Evolutionary conservation across 2,797 vertebrate species (phyloP), one percentile per base, ranked within the genome.

Genomic region (Coregonus sp.): DNA sequence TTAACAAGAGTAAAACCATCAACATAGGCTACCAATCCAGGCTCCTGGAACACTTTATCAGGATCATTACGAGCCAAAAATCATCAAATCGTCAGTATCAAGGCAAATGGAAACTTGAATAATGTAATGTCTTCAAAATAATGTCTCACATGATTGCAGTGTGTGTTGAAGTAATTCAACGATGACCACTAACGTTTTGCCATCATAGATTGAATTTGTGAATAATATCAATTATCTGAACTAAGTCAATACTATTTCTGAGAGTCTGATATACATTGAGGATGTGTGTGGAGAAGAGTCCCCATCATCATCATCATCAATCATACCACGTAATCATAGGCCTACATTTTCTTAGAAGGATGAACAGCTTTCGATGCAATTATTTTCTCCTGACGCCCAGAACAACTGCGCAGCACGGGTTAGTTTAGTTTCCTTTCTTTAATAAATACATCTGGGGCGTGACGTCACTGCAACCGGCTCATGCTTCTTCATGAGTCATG

Each of bases 381-480:
- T 33, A 68, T 68, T 63, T 25, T 63, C 59, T 25, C 50, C 12
- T 29, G 59, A n/a, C 25, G 20, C 66, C 54, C 20, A 70, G 52
- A 9, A 50, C 71, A 63, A 37, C 16, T 15, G 35, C 29, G 61
- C 73, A 51, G 51, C 70, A 47, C 50, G 20, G 14, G 7, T 35
- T 65, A 59, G 79, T 81, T 73, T 80, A 74, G 81, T 73, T 65
- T 63, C 35, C 68, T 25, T 69, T 47, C 40, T 47, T 75, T 65
- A 29, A 35, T 67, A n/a, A 78, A 33, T 68, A 68, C 80, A 81
- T 84, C 72, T 73, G 77, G 75, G 85, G 77, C 83, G 80, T 86
- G 86, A 85, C 87, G 82, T 88, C 85, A 88, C 79, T 68, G 75
- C 65, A 76, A 80, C 83, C 78, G 80, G 86, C 83, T 85, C 82